Evolutionary conservation across 2,888 invertebrate genomes (phyloP), one percentile per base, ranked within the genome.

Genomic region (Machimus atricapillus): DNA sequence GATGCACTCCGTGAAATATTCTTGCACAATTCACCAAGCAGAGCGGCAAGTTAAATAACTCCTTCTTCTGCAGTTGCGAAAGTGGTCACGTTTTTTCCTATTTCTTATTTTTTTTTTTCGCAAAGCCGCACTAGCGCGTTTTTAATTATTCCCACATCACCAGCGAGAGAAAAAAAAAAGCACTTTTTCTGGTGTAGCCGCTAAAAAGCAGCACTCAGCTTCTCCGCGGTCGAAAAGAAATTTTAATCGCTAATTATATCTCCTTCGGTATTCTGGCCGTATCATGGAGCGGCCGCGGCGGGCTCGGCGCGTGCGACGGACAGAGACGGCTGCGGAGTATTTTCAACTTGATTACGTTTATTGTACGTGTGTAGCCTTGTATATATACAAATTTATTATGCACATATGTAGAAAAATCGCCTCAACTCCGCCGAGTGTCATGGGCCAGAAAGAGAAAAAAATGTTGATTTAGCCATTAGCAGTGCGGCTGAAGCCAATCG

Each of bases 271-370:
- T 79, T 66, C 66, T 66, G 27, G n/a, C 31, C 27, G 46, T 52
- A 46, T 66, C 66, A 52, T 46, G 31, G 27, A 52, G 79, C 58
- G 40, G 52, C 40, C 7, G 43, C 87, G 23, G 27, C 79, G 46
- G 52, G 27, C 37, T 52, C 34, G 66, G 23, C 23, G 9, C 23
- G 66, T 66, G 66, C 23, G 40, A 19, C 56, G 76, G 86, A 87
- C 14, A 83, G 83, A 83, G 87, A 77, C 77, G 56, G 83, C 78
- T 66, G 87, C 86, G 86, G 58, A 87, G 77, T 86, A 86, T 87
- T 87, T 82, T 34, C 40, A 83, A 66, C 34, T 83, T 83, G 66
- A 83, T 83, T 83, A 83, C 66, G 66, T 23, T 66, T 83, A 23
- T 66, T 83, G 19, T 37, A 46, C 66, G 66, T 58, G 27, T 81